Evolutionary conservation across 2,888 invertebrate species (phyloP), one percentile per base, ranked within the genome.

Genomic region (Onchidella celtica): DNA sequence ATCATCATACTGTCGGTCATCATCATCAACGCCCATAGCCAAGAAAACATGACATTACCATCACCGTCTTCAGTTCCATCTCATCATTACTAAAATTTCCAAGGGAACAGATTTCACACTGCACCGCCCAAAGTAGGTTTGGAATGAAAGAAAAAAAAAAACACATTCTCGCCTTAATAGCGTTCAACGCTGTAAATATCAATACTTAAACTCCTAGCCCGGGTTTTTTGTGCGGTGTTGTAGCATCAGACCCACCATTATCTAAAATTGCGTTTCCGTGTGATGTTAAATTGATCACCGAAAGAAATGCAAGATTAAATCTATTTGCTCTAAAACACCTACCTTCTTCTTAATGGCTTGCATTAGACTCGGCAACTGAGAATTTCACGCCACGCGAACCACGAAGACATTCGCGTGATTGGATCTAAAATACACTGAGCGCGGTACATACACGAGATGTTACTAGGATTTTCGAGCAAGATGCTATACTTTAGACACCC

Each of bases 261-360:
- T 70, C 55, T 29, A 47, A 70, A 70, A 70, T 38, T 29, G 32
- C 29, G 29, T 70, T 70, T 55, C 70, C 70, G 17, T 70, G 70
- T 70, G 14, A 27, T n/a, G 32, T 70, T 70, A 47, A 70, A 70
- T 70, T 70, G 47, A 70, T 70, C 70, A 70, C n/a, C 6, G 24
- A 38, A 27, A 55, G 29, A 69, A 55, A 70, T 27, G 36, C 47
- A 29, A 32, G 27, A 32, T 47, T 55, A 70, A 3, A 9, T 70
- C 32, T 29, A 29, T 29, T 17, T 32, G 63, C 63, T 24, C 1
- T 3, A 9, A 9, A 1, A 24, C 9, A 21, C 3, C 6, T 40
- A 40, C 27, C 9, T 21, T 55, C 9, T 9, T 27, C 27, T 70
- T 14, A 70, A 55, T 32, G 70, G 47, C 11, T 55, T 29, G 17